Evolutionary conservation across 2,113 vertebrate genomes (phyloP).

Genomic region (Ictalurus punctatus): DNA sequence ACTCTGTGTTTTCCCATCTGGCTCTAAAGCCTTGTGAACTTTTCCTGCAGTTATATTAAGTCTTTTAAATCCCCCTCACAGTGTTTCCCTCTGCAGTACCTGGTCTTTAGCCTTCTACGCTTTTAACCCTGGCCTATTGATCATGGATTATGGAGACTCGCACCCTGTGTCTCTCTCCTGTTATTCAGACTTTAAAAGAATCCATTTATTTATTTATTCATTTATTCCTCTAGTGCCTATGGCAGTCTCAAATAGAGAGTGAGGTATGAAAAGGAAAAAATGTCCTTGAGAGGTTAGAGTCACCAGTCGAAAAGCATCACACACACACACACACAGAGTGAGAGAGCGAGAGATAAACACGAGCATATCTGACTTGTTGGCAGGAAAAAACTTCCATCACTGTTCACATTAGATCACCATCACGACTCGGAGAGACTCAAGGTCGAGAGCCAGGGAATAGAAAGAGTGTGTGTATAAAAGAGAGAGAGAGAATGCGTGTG

Average conservation of each 20-base stretch:
- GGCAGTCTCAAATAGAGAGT: neutral
- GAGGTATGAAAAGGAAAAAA: neutral
- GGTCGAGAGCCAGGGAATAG: neutral
- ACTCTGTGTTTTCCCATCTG: neutral
- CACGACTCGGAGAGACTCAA: neutral
- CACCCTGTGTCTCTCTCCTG: neutral
- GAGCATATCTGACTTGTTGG: neutral
- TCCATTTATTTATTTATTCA: slow-evolving; percentile 4
- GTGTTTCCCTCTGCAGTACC: neutral
- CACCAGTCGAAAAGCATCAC: neutral
- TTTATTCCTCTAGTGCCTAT: neutral
- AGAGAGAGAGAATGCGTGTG: neutral
- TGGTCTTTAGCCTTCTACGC: neutral
- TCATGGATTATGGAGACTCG: neutral
- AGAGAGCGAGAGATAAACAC: neutral
- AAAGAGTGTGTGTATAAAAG: neutral
- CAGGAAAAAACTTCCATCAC: neutral
- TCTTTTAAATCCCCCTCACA: neutral
- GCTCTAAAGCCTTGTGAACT: neutral
- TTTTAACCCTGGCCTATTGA: neutral
- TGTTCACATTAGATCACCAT: neutral
- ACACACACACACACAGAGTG: neutral
- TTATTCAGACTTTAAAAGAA: neutral
- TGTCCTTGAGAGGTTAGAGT: neutral
- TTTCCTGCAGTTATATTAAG: neutral